A percentile compares a stretch with the other conserved stretches of the same genome.
Evolutionary conservation across 2,797 vertebrate genomes (phyloP).

Genomic region (Sebastes trivittatus): DNA sequence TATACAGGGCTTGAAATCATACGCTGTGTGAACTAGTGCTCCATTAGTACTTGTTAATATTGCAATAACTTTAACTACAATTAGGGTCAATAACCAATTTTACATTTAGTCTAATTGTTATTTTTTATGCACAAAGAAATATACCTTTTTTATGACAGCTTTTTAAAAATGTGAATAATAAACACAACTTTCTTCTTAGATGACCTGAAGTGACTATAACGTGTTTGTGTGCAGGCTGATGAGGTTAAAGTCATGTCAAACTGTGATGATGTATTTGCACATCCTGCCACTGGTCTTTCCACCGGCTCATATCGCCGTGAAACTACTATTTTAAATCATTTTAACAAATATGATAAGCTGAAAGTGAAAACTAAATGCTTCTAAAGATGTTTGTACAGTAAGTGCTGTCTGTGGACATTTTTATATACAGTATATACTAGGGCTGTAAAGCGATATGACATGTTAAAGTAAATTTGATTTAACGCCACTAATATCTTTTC

Average conservation of each 20-base stretch:
- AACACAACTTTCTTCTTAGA: background rate
- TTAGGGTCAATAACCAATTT: background rate
- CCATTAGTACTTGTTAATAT: background rate
- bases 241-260: background rate
- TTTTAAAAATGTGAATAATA: background rate
- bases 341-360: background rate
- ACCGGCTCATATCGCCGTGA: background rate
- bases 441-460: no score
- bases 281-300: background rate
- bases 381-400: background rate
- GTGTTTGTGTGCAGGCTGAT: background rate
- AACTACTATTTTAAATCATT: no score
- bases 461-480: no score
- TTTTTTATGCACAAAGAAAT: background rate
- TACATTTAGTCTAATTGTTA: background rate
- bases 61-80: background rate
- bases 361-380: background rate
- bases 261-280: background rate
- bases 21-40: background rate
- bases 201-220: background rate
- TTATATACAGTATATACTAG: background rate
- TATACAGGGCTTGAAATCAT: background rate
- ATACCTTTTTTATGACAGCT: background rate
- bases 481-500: no score
- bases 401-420: background rate